Evolutionary conservation across 2,797 vertebrate genomes (phyloP).

Genomic region (Acrocephalus scirpaceus): DNA sequence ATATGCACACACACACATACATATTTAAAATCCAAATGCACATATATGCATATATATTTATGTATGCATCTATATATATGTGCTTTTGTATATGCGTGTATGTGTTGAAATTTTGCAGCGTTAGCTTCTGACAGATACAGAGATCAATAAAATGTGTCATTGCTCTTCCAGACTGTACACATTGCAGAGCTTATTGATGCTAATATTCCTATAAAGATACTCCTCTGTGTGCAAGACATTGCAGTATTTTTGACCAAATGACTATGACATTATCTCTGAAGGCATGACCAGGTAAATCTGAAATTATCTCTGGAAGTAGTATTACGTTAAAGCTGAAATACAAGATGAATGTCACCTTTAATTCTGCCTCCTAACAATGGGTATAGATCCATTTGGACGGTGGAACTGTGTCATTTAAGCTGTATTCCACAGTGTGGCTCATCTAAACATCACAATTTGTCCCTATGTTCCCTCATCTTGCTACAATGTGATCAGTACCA

Average conservation of each 20-base stretch:
- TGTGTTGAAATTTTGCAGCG: neutral
- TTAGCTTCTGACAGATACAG: neutral
- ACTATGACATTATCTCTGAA: neutral
- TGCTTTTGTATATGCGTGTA: neutral
- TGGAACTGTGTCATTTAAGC: neutral
- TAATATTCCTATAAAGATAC: neutral
- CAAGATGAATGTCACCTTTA: neutral
- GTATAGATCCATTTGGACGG: neutral
- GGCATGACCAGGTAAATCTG: neutral
- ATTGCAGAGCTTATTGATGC: neutral
- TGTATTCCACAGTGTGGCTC: neutral
- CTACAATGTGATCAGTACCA: neutral
- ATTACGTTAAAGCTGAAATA: neutral
- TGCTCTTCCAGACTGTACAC: neutral
- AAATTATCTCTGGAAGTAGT: neutral
- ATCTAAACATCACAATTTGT: neutral
- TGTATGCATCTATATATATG: neutral
- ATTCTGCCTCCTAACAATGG: neutral
- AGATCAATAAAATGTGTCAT: neutral
- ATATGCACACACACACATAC: fast-evolving
- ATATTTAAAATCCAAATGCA: neutral
- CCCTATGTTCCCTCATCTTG: neutral
- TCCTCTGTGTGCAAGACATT: neutral
- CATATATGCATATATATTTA: neutral
- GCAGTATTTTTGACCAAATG: neutral